Evolutionary conservation across 2,888 invertebrate species (phyloP), one percentile per base, ranked within the genome.

Genomic region (Lepeophtheirus nordmannii): DNA sequence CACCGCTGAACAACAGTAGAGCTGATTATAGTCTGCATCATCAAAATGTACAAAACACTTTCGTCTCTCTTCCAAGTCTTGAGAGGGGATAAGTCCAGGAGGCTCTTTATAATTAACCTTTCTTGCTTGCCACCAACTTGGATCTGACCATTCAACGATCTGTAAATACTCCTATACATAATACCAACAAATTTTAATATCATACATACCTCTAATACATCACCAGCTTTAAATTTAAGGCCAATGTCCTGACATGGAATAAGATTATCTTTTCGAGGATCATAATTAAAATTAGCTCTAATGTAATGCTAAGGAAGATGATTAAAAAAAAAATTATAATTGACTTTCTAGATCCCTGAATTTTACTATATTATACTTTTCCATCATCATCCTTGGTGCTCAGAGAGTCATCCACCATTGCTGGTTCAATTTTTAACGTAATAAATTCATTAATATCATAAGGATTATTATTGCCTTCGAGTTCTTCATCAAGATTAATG

Each of bases 71-170:
- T 65, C 65, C 58, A 65, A 58, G 40, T 65, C 65, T 58, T 57
- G 58, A 8, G 65, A 65, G n/a, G 65, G 65, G 12, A 65, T 53
- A 17, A 65, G 39, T 2, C 65, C 65, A 20, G 57, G 53, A 14
- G 22, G 39, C 12, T 56, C 57, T 65, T 65, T 57, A 20, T 37
- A 22, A 17, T 58, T 38, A 37, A 58, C 58, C 17, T 57, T 38
- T 10, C 65, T 14, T 22, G 65, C 65, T 57, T 65, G 65, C 65
- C 65, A 65, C 65, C 65, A 65, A 39, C 65, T 65, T 10, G 65
- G 65, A 65, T 65, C 65, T 3, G 53, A 57, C 53, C 65, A 57
- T 17, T 57, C 23, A 20, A 65, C 65, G 39, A 65, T 57, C 65
- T 65, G n/a, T n/a, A 20, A 60, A 30, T 17, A 10, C 60, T 60